Percentiles rank a stretch among this genome's conserved stretches.
Conservation (phyloP, 2,113 vertebrate genomes). For the Chauna torquata region DNA sequence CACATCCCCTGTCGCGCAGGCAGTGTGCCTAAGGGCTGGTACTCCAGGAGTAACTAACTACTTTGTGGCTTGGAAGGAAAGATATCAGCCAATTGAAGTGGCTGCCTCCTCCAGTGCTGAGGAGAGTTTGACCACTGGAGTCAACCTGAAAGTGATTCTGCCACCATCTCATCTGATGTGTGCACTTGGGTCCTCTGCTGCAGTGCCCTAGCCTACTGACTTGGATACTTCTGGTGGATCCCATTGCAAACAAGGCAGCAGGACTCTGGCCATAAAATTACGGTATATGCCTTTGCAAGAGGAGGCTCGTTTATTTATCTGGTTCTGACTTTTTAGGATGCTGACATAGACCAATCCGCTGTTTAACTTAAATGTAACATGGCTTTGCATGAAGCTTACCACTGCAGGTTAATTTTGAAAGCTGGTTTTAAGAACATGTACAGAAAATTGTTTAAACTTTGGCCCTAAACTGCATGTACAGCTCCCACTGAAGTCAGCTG, state of each 20-base stretch:
- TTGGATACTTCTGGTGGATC: background rate
- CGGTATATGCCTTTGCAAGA: background rate
- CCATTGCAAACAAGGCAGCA: background rate
- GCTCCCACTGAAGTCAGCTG: background rate
- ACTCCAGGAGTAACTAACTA: background rate
- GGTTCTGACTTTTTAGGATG: background rate
- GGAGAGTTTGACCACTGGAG: background rate
- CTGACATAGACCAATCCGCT: background rate
- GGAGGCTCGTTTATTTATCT: background rate
- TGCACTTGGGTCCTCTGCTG: background rate
- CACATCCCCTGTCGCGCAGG: background rate
- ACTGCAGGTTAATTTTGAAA: background rate
- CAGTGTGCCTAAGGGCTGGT: background rate
- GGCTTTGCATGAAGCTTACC: background rate
- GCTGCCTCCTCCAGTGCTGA: background rate
- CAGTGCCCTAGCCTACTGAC: background rate
- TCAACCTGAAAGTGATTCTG: background rate
- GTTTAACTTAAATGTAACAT: background rate
- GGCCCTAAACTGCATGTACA: background rate
- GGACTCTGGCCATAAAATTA: background rate
- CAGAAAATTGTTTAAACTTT: background rate
- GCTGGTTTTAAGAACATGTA: background rate
- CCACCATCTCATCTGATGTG: background rate
- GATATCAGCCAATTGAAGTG: background rate
- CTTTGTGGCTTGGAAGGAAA: background rate